Base-by-base conservation (phyloP, 2,888 invertebrate species). In the Philaethria dido region DNA sequence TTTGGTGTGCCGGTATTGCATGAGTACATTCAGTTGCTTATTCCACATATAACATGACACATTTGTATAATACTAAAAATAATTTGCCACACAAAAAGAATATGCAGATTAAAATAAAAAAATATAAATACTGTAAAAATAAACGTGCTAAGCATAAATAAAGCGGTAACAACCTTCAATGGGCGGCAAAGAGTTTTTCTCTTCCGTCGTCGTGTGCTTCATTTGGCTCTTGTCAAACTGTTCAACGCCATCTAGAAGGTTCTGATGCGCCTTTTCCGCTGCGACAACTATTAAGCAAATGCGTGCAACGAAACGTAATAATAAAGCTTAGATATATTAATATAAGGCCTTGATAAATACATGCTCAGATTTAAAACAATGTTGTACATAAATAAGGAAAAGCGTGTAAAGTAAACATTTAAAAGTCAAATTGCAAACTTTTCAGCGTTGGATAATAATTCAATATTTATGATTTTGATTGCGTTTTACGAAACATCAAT, bases 121-220 rank as follows among this genome's bases (percentile, higher is more conserved):
- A 29, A 18, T 52, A 22, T 16, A 44, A 13, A 20, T 44, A n/a
- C 1, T 44, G 36, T 9, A 18, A 22, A 60, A 29, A 66, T 48
- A 52, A 62, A 64, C 64, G 72, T 70, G 70, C 70, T 69, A 74
- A 69, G 72, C 71, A 57, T 68, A 72, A 72, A 76, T 69, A 54
- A 78, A 73, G 75, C 72, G 69, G 69, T 67, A 71, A 76, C 71
- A 93, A 95, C 95, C 95, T 95, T 96, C 94, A 79, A 95, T 93
- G 74, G 95, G 95, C 65, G 96, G 96, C 80, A 96, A 93, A 55
- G 94, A 89, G 78, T 95, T 95, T 93, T 96, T 96, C 90, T 96
- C 96, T 77, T 94, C 93, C 9, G 96, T 96, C 69, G 94, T 93
- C 2, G 95, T 93, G 82, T 95, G 96, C 82, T 95, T 95, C 95